These are phyloP conservation scores for Plemyria rubiginata DNA, from an alignment of 2,888 invertebrate species.

Conservation along the genomic window DNA sequence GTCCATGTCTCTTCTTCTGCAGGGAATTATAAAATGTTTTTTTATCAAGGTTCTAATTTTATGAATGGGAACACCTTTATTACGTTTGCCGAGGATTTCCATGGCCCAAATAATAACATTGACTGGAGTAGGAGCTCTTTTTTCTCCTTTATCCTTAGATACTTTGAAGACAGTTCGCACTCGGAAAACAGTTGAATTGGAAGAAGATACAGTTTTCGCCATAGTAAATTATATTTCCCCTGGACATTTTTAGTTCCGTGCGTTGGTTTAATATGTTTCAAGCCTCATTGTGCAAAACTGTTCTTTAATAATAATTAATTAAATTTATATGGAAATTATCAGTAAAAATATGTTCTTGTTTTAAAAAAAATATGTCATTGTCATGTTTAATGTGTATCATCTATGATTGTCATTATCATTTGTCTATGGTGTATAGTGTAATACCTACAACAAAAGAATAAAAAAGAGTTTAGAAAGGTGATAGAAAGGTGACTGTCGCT, in stretches of 20 bases:
- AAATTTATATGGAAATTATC: not conserved
- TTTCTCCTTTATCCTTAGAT: constrained; percentile 46
- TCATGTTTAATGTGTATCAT: not conserved
- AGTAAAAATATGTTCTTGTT: not conserved
- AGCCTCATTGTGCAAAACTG: constrained; percentile 11
- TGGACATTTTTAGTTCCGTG: constrained; percentile 26
- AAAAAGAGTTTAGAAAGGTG: too few relatives aligned
- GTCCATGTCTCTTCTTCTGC: constrained; percentile 51
- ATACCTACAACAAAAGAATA: too few relatives aligned
- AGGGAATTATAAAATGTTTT: constrained; percentile 56
- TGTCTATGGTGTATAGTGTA: too few relatives aligned
- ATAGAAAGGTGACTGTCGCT: too few relatives aligned
- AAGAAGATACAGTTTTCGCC: constrained; percentile 46
- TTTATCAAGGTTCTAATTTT: constrained; percentile 57
- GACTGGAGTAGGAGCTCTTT: constrained; percentile 50
- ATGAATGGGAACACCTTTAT: constrained; percentile 51
- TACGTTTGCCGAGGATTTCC: constrained; percentile 53
- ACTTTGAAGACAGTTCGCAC: constrained; percentile 51
- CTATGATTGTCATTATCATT: too few relatives aligned
- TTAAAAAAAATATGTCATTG: constrained; percentile 3
- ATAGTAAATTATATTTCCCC: constrained; percentile 38
- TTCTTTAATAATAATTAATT: not conserved
- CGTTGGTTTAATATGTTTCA: constrained; percentile 14
- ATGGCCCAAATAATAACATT: constrained; percentile 66
- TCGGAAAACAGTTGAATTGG: constrained; percentile 48